Percentiles rank a stretch among this genome's conserved stretches.
phyloP scores from a whole-genome alignment of 2,113 vertebrate species.

The Calonectris borealis region DNA sequence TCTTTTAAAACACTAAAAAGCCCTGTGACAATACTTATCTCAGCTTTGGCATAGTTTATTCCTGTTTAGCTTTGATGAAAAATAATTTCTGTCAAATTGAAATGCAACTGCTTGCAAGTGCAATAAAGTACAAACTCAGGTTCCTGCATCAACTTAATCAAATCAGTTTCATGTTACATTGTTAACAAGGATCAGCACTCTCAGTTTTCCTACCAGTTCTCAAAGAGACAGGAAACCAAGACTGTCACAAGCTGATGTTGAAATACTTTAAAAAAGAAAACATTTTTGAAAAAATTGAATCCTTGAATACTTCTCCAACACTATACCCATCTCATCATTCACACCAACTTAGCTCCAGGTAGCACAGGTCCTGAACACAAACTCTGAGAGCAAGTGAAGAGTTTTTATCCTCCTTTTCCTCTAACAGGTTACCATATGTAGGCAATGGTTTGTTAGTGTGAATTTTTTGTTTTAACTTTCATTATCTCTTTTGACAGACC shows the following conservation, averaged over 20 bases:
- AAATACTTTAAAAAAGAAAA: neutral
- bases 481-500: slow-evolving; percentile 34
- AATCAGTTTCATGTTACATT: neutral
- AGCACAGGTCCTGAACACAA: neutral
- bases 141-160: neutral
- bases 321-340: neutral
- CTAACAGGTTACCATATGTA: neutral
- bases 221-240: neutral
- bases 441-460: neutral
- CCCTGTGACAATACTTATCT: neutral
- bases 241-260: neutral
- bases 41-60: neutral
- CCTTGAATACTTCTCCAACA: neutral
- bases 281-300: too few relatives aligned
- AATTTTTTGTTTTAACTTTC: slow-evolving; percentile 12
- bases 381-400: neutral
- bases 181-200: neutral
- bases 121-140: neutral
- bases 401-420: neutral
- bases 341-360: neutral
- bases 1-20: neutral
- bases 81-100: neutral
- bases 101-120: neutral
- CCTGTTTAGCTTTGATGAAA: neutral
- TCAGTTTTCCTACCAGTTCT: neutral